A percentile compares a stretch with the other conserved stretches of the same genome.
phyloP scores from a whole-genome alignment of 2,888 invertebrate species.

The Pammene aurita region DNA sequence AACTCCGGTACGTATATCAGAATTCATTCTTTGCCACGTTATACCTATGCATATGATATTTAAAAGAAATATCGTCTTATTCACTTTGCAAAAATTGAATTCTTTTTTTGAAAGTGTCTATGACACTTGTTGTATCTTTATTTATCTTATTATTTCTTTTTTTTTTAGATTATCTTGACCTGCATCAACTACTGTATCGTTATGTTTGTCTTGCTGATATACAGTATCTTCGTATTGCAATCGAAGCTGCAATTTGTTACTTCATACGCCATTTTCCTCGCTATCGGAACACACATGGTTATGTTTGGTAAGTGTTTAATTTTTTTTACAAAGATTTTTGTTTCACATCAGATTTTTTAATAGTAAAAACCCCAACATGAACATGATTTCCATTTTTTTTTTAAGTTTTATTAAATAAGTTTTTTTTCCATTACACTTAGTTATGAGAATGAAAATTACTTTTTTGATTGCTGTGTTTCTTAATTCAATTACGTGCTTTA shows the following conservation, averaged over 20 bases:
- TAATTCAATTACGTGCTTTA: no score
- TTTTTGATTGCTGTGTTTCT: no score
- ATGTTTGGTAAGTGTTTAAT: slow-evolving; percentile 1
- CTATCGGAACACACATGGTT: not conserved
- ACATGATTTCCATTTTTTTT: no score
- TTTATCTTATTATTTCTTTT: not conserved
- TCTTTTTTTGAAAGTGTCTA: no score
- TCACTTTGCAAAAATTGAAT: no score
- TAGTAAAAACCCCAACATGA: not conserved
- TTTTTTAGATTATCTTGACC: not conserved
- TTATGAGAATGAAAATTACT: no score
- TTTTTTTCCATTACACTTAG: no score
- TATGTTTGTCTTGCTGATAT: not conserved
- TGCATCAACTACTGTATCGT: not conserved
- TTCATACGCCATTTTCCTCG: not conserved
- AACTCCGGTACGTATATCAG: not conserved
- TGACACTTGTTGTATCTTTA: not conserved
- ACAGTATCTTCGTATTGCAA: slow-evolving; percentile 8
- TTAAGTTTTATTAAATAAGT: no score
- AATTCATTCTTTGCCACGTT: not conserved
- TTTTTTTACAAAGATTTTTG: not conserved
- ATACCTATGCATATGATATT: no score
- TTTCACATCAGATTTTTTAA: not conserved
- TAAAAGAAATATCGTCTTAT: no score
- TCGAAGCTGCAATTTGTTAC: slow-evolving; percentile 3